These are phyloP conservation scores for Clarias laeviceps DNA, from an alignment of 2,797 vertebrate species.

Conservation along the genomic window DNA sequence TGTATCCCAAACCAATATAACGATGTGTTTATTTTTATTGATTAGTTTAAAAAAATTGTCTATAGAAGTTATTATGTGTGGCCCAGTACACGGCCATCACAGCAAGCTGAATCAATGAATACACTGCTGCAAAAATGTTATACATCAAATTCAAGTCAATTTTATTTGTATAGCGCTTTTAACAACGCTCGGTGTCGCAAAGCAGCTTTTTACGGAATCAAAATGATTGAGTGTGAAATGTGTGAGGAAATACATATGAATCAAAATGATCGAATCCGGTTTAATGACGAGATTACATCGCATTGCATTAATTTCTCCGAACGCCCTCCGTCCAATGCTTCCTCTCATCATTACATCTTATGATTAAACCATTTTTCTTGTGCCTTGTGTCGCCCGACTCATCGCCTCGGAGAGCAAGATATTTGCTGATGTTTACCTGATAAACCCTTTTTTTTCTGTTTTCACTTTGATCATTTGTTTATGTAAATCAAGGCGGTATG, in stretches of 20 bases:
- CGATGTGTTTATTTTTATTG: no score
- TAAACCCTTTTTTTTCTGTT: constrained; percentile 45
- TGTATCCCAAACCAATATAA: no score
- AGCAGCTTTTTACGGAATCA: no score
- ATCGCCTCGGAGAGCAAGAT: background rate
- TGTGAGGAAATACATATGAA: no score
- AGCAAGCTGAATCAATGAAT: background rate
- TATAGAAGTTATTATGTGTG: no score
- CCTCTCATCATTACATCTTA: background rate
- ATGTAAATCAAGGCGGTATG: constrained; percentile 37
- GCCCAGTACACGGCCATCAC: no score
- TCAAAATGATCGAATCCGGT: background rate
- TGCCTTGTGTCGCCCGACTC: background rate
- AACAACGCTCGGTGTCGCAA: no score
- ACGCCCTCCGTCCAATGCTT: background rate
- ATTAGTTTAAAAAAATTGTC: no score
- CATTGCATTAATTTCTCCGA: background rate
- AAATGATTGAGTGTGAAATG: no score
- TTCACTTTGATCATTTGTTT: constrained; percentile 42
- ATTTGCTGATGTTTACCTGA: constrained; percentile 31
- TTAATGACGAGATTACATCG: background rate
- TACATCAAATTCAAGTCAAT: background rate
- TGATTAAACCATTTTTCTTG: background rate
- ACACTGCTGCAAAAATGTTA: background rate
- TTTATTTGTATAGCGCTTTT: no score